Evolutionary conservation across 2,888 invertebrate species (phyloP).

Genomic region (Oscheius sp.): DNA sequence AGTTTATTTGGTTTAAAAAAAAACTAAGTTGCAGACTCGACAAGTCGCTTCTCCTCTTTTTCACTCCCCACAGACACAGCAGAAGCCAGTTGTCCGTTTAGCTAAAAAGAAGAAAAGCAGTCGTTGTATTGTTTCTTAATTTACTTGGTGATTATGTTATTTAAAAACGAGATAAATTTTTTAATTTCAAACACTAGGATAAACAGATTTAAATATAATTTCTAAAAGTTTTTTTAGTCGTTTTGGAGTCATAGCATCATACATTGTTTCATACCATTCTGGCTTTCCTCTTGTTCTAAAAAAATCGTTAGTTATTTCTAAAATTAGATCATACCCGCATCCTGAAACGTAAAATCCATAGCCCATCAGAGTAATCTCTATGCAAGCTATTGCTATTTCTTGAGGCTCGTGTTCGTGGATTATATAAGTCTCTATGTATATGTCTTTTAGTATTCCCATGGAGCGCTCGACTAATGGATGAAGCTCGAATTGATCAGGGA

Average conservation of each 20-base stretch:
- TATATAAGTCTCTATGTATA: slow-evolving; percentile 14
- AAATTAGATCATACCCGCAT: neutral
- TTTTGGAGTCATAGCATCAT: slow-evolving; percentile 4
- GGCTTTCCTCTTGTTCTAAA: slow-evolving; percentile 15
- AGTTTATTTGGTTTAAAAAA: neutral
- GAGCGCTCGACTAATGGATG: neutral
- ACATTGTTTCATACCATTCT: slow-evolving; percentile 23
- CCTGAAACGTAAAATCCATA: slow-evolving; percentile 14
- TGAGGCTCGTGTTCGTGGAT: slow-evolving; percentile 11
- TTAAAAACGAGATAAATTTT: no score
- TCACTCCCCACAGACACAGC: neutral
- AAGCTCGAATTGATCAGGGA: slow-evolving; percentile 25
- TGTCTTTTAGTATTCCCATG: slow-evolving; percentile 26
- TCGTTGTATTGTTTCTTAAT: slow-evolving; percentile 31
- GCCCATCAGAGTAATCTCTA: slow-evolving; percentile 22
- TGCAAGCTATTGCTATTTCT: slow-evolving; percentile 26
- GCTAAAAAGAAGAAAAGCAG: slow-evolving; percentile 33
- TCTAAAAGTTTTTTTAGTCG: neutral
- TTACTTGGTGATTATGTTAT: no score
- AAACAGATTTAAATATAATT: no score
- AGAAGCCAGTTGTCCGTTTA: slow-evolving; percentile 12
- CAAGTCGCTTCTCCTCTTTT: slow-evolving; percentile 5
- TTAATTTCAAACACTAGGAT: no score
- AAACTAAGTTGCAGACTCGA: neutral
- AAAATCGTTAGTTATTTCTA: neutral